phyloP scores from a whole-genome alignment of 1,140 invertebrate species.

The Dysdera silvatica region DNA sequence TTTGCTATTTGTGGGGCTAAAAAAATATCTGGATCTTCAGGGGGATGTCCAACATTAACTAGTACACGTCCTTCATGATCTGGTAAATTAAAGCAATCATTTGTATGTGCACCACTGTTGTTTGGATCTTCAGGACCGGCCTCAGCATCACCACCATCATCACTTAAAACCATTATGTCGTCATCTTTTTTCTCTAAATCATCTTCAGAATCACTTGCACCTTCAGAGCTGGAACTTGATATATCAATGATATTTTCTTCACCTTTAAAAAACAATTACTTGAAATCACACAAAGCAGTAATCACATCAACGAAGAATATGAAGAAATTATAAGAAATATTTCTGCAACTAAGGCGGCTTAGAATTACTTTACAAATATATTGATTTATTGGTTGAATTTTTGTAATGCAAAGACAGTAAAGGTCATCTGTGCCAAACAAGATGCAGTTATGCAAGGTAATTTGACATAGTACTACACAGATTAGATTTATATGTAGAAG shows the following conservation, averaged over 20 bases:
- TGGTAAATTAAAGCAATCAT: conserved; percentile 73
- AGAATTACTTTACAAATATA: no score
- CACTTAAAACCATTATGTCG: conserved; percentile 37
- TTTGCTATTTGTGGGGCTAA: conserved; percentile 84
- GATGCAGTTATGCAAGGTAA: no score
- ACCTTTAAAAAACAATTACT: conserved; percentile 1
- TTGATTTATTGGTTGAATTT: no score
- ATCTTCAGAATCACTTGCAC: conserved; percentile 25
- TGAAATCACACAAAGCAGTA: neutral
- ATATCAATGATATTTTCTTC: conserved; percentile 39
- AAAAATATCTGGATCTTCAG: conserved; percentile 85
- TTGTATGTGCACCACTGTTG: conserved; percentile 44
- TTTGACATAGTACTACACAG: no score
- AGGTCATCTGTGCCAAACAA: no score
- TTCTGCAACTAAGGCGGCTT: no score
- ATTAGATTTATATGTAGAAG: no score
- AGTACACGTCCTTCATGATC: conserved; percentile 86
- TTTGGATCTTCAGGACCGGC: conserved; percentile 62
- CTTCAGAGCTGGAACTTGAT: conserved; percentile 42
- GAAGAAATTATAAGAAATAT: no score
- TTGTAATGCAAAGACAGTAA: no score
- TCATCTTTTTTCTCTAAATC: conserved; percentile 32
- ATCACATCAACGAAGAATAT: no score
- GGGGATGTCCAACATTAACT: conserved; percentile 91
- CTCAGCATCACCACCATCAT: conserved; percentile 57